A percentile compares a stretch with the other conserved stretches of the same genome.
Conservation (phyloP, 23 tunicate genomes). For the Halocynthia aurantium region DNA sequence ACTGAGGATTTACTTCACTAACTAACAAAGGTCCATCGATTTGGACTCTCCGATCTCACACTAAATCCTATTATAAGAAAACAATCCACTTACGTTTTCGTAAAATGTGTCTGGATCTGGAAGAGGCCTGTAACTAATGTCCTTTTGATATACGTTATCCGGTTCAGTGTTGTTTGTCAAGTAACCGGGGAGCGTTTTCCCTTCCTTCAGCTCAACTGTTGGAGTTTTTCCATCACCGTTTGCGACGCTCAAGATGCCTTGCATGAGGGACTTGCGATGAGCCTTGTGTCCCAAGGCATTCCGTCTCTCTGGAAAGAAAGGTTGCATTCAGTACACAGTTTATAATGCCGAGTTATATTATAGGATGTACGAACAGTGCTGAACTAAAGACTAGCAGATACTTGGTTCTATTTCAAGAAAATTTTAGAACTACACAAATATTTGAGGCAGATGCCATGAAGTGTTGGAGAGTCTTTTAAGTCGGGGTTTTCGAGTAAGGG, state of each 20-base stretch:
- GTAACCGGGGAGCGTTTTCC: conserved; percentile 70
- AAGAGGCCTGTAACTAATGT: conserved; percentile 30
- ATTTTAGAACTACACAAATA: too few species aligned
- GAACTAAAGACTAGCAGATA: too few species aligned
- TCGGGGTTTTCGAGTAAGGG: too few species aligned
- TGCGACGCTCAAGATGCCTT: conserved; percentile 73
- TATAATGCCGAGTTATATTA: background rate
- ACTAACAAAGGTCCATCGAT: background rate
- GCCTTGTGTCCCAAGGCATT: conserved; percentile 69
- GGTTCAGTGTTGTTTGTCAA: conserved; percentile 11
- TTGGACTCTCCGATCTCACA: background rate
- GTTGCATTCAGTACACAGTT: too few species aligned
- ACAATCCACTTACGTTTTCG: conserved; percentile 23
- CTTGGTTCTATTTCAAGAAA: too few species aligned
- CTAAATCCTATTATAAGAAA: background rate
- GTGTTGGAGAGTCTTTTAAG: too few species aligned
- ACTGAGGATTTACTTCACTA: background rate
- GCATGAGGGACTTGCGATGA: conserved; percentile 72
- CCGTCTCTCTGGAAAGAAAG: conserved; percentile 48
- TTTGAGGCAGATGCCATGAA: too few species aligned
- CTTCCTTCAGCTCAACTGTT: conserved; percentile 70
- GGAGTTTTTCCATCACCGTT: conserved; percentile 74
- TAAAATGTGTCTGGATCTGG: conserved; percentile 71
- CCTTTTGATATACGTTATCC: conserved; percentile 34
- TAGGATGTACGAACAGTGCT: background rate